phyloP scores from a whole-genome alignment of 2,113 vertebrate species.

The Mystacornis crossleyi region DNA sequence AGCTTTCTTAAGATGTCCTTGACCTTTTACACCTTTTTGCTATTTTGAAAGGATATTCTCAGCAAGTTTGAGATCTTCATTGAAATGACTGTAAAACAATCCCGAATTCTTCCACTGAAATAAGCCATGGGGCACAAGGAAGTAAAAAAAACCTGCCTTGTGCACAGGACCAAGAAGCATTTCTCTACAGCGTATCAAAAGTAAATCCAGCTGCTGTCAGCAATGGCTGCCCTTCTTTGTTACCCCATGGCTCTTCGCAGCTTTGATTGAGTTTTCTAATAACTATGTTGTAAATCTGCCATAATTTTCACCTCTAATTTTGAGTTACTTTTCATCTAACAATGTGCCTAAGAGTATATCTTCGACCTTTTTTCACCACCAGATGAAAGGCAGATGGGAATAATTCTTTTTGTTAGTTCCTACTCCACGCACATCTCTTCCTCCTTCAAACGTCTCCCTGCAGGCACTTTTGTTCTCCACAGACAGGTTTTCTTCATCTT shows the following conservation, averaged over 20 bases:
- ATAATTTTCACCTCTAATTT: neutral
- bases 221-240: neutral
- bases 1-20: neutral
- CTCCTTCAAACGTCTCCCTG: neutral
- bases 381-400: neutral
- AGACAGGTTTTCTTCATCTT: neutral
- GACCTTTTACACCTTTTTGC: neutral
- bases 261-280: neutral
- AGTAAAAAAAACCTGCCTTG: neutral
- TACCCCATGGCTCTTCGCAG: neutral
- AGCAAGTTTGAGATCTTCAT: neutral
- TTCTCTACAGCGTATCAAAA: neutral
- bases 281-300: neutral
- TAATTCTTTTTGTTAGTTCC: neutral
- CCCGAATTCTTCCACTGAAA: neutral
- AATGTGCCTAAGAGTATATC: neutral
- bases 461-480: neutral
- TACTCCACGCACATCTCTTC: neutral
- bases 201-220: neutral
- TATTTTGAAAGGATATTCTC: neutral
- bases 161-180: neutral
- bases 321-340: neutral
- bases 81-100: neutral
- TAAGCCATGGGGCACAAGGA: neutral
- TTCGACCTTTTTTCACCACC: neutral